Conservation (phyloP, 2,797 vertebrate genomes). For the Amblyopsis hoosieri region DNA sequence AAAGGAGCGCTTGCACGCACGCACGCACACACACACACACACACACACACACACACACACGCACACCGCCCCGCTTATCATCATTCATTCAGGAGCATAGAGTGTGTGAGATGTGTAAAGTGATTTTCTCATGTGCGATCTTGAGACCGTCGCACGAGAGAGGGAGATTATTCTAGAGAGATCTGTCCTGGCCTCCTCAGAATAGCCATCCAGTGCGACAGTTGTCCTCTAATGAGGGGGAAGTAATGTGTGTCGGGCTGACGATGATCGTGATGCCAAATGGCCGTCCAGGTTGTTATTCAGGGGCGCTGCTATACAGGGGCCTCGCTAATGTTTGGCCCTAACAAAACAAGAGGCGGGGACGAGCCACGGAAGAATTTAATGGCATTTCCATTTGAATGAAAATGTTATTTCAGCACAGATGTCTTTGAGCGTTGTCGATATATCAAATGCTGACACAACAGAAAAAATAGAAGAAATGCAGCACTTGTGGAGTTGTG, state of each 20-base stretch:
- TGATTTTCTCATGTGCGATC: slow-evolving; percentile 13
- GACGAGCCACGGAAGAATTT: slow-evolving; percentile 62
- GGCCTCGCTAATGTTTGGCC: slow-evolving; percentile 61
- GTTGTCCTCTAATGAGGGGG: slow-evolving; percentile 79
- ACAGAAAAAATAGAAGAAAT: too few species aligned
- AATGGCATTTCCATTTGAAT: slow-evolving; percentile 78
- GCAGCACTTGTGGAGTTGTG: too few species aligned
- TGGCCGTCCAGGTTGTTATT: slow-evolving; percentile 78
- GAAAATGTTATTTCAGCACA: slow-evolving; percentile 66
- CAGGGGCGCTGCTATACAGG: slow-evolving; percentile 59
- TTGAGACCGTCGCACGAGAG: slow-evolving; percentile 32
- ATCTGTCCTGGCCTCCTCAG: slow-evolving; percentile 43
- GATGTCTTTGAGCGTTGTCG: slow-evolving; percentile 59
- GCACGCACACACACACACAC: slow-evolving; percentile 5
- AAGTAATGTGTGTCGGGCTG: slow-evolving; percentile 75
- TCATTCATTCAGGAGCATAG: slow-evolving; percentile 7
- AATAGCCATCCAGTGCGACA: slow-evolving; percentile 63
- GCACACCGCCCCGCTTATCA: not conserved
- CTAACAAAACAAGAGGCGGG: slow-evolving; percentile 72
- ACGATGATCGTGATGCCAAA: slow-evolving; percentile 75
- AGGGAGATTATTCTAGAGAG: slow-evolving; percentile 30
- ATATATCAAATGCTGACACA: too few species aligned
- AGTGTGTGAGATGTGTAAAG: not conserved
- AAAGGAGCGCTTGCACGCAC: slow-evolving; percentile 11
- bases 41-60: not conserved